Conservation (phyloP, 2,113 vertebrate genomes). For the Pyrgilauda ruficollis region DNA sequence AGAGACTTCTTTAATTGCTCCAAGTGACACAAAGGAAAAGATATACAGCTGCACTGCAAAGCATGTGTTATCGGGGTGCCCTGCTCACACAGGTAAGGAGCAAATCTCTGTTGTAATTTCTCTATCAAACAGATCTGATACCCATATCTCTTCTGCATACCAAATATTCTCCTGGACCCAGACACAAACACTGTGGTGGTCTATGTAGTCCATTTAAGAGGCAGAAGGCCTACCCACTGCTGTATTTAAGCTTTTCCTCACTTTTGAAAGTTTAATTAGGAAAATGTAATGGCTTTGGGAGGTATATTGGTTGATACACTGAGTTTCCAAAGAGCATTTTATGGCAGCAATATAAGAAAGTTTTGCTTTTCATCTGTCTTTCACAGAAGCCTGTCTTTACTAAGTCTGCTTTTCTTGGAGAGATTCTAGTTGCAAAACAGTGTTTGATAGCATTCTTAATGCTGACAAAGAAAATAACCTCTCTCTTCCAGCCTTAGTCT, state of each 20-base stretch:
- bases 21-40: neutral
- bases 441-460: neutral
- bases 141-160: neutral
- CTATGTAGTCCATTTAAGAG: neutral
- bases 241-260: neutral
- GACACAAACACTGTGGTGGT: neutral
- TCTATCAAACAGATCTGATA: neutral
- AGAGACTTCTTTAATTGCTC: neutral
- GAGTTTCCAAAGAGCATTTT: neutral
- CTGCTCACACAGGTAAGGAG: neutral
- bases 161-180: neutral
- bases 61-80: neutral
- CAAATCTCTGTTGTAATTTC: neutral
- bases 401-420: neutral
- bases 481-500: neutral
- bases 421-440: neutral
- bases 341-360: neutral
- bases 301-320: neutral
- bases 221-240: neutral
- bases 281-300: neutral
- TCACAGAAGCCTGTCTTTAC: neutral
- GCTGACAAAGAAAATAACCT: neutral
- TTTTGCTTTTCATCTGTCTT: neutral
- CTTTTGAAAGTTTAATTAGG: neutral
- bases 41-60: neutral